phyloP scores from a whole-genome alignment of 2,797 vertebrate genomes.

The Acestrorhynchus altus region DNA sequence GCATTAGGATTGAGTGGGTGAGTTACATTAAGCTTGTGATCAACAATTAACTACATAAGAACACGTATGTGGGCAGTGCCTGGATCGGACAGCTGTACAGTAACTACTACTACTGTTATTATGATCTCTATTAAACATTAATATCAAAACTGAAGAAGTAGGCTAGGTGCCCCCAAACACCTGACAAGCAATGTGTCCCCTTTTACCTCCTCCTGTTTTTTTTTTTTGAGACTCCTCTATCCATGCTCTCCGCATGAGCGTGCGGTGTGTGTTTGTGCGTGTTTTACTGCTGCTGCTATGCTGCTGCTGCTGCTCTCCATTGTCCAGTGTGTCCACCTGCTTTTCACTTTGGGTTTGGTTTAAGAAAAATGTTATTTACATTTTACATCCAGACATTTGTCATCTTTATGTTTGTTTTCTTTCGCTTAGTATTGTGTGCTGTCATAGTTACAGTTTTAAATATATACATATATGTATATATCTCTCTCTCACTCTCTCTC shows the following conservation, averaged over 20 bases:
- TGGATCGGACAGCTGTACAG: too few relatives aligned
- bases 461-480: neutral
- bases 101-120: too few relatives aligned
- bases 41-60: too few relatives aligned
- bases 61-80: too few relatives aligned
- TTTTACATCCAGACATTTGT: slow-evolving; percentile 1
- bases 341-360: slow-evolving; percentile 17
- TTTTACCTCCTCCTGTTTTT: too few relatives aligned
- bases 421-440: slow-evolving; percentile 24
- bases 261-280: slow-evolving; percentile 41
- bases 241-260: neutral
- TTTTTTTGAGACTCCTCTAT: neutral
- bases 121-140: neutral
- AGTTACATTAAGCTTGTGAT: too few relatives aligned
- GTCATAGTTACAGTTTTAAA: slow-evolving; percentile 41
- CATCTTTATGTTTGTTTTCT: slow-evolving; percentile 30
- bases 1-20: too few relatives aligned
- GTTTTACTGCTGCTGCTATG: slow-evolving; percentile 59
- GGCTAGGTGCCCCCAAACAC: neutral
- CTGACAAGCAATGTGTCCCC: neutral
- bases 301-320: slow-evolving; percentile 66
- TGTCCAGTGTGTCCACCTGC: slow-evolving; percentile 43
- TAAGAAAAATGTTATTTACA: neutral
- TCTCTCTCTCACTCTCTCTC: too few relatives aligned
- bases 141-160: neutral